Conservation (phyloP, 2,888 invertebrate genomes). For the Chouioia cunea region DNA sequence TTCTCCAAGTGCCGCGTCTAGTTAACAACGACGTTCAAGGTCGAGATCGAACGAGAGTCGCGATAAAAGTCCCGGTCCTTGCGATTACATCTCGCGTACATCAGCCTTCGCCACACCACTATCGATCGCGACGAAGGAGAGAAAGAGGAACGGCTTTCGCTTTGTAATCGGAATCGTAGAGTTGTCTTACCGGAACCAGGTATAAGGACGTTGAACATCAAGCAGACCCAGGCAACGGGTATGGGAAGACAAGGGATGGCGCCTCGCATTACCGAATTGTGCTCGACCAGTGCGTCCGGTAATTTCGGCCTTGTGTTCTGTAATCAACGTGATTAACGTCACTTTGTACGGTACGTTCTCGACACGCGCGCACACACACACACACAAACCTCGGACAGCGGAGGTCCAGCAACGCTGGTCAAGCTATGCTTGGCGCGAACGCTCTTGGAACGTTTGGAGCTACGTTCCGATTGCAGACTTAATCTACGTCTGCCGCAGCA, state of each 20-base stretch:
- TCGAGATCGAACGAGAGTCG: background rate
- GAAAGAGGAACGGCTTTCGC: background rate
- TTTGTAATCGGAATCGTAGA: background rate
- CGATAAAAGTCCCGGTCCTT: background rate
- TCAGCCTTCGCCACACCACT: background rate
- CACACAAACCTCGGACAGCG: conserved; percentile 62
- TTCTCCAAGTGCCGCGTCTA: background rate
- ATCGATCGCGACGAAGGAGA: background rate
- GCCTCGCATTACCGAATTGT: conserved; percentile 88
- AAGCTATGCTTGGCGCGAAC: conserved; percentile 67
- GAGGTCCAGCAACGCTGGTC: conserved; percentile 65
- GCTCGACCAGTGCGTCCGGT: conserved; percentile 83
- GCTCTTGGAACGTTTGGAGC: conserved; percentile 56
- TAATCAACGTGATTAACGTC: background rate
- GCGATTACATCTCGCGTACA: background rate
- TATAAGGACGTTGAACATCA: conserved; percentile 83
- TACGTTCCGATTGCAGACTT: conserved; percentile 49
- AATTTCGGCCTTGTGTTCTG: conserved; percentile 83
- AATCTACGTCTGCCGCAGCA: conserved; percentile 24
- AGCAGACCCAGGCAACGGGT: conserved; percentile 88
- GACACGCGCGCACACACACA: too few species aligned
- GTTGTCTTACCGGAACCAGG: conserved; percentile 85
- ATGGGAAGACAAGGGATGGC: conserved; percentile 93
- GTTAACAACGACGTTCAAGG: background rate
- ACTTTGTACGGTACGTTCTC: background rate